Evolutionary conservation across 2,113 vertebrate genomes (phyloP).

Genomic region (Tretioscincus oriximinensis): DNA sequence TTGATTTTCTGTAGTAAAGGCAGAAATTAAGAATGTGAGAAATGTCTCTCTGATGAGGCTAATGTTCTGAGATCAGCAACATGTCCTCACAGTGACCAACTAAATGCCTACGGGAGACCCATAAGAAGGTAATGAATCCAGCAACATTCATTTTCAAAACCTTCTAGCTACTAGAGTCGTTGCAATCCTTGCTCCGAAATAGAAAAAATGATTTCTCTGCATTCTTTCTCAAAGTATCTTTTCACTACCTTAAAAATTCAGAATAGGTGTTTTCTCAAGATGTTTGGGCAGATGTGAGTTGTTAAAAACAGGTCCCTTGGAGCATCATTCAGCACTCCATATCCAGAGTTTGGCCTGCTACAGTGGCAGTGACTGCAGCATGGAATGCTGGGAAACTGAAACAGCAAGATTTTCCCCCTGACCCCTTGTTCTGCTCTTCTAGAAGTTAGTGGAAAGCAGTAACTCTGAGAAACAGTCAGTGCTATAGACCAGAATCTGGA

Average conservation of each 20-base stretch:
- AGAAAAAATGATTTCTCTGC: neutral
- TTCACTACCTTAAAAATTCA: no score
- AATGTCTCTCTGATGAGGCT: no score
- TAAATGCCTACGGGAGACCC: no score
- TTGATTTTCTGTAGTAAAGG: neutral
- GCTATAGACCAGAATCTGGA: neutral
- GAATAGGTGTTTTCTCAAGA: neutral
- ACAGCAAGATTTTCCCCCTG: rapidly evolving
- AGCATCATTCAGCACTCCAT: neutral
- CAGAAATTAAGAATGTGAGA: neutral
- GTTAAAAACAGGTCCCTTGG: neutral
- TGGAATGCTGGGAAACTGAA: neutral
- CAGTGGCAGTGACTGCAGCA: rapidly evolving
- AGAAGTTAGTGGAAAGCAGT: neutral
- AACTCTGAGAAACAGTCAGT: neutral
- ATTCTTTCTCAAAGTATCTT: neutral
- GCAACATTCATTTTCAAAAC: neutral
- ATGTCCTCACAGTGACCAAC: no score
- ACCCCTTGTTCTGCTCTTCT: neutral
- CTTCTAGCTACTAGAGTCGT: neutral
- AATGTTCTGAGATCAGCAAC: no score
- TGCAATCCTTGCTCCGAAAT: neutral
- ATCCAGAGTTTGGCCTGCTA: neutral
- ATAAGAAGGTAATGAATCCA: no score
- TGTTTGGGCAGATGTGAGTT: neutral